phyloP scores from a whole-genome alignment of 2,888 invertebrate genomes.

The Eupsilia transversa region DNA sequence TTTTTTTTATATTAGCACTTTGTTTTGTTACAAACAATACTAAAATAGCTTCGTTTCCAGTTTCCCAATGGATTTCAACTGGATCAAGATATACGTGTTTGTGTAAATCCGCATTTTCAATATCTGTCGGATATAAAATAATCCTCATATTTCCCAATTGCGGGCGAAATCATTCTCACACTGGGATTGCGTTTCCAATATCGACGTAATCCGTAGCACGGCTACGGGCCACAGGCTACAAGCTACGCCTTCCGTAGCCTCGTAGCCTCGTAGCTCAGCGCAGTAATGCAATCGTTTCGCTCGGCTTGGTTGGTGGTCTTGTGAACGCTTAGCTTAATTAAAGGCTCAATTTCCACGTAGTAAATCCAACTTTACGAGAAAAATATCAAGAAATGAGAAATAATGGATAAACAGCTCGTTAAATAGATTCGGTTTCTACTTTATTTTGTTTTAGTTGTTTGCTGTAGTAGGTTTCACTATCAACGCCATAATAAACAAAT shows the following conservation, averaged over 20 bases:
- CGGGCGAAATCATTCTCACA: slow-evolving; percentile 58
- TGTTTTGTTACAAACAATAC: slow-evolving; percentile 2
- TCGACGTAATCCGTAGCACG: slow-evolving; percentile 52
- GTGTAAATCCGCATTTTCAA: slow-evolving; percentile 48
- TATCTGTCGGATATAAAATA: slow-evolving; percentile 54
- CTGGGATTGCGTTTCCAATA: slow-evolving; percentile 61
- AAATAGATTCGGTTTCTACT: not conserved
- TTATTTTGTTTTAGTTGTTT: slow-evolving; percentile 10
- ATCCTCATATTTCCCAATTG: slow-evolving; percentile 51
- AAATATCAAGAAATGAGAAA: slow-evolving; percentile 35
- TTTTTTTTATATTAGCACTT: slow-evolving; percentile 22
- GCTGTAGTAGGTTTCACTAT: not conserved
- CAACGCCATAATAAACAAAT: not conserved
- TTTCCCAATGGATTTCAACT: slow-evolving; percentile 30
- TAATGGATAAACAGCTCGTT: not conserved
- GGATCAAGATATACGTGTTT: slow-evolving; percentile 38
- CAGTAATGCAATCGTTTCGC: slow-evolving; percentile 38
- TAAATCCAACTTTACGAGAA: slow-evolving; percentile 20
- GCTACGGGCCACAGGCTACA: slow-evolving; percentile 46
- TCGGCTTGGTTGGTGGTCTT: slow-evolving; percentile 27
- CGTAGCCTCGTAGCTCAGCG: slow-evolving; percentile 35
- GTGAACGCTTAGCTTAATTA: slow-evolving; percentile 52
- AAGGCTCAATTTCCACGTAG: slow-evolving; percentile 23
- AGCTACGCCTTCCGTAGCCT: slow-evolving; percentile 35
- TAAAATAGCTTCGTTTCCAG: not conserved